A percentile compares a stretch with the other conserved stretches of the same genome.
These are phyloP conservation scores for Ochotona princeps DNA, from an alignment of 2,113 vertebrate genomes.

Conservation along the genomic window DNA sequence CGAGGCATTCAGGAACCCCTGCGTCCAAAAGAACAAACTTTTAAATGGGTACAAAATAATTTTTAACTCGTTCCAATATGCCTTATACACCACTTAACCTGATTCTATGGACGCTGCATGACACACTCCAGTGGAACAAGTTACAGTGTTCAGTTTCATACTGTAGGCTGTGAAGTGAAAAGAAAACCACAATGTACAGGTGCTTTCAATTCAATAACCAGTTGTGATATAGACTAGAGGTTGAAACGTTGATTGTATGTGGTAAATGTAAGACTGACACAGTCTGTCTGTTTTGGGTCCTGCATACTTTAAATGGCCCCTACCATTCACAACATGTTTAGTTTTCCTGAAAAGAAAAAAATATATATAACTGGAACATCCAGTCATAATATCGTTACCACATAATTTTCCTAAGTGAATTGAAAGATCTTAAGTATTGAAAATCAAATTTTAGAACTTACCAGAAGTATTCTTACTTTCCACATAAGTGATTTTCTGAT, in stretches of 20 bases:
- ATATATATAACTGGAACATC: conserved; percentile 33
- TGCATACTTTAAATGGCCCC: conserved; percentile 88
- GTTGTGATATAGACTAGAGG: conserved; percentile 89
- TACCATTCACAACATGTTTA: conserved; percentile 82
- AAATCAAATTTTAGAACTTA: conserved; percentile 67
- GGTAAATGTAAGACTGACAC: conserved; percentile 91
- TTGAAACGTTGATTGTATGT: conserved; percentile 90
- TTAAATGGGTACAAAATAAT: conserved; percentile 90
- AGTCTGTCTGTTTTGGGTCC: conserved; percentile 89
- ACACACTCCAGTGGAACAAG: conserved; percentile 89
- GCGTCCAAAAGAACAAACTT: conserved; percentile 90
- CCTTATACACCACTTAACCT: conserved; percentile 96
- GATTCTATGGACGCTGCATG: conserved; percentile 93
- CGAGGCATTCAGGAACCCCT: conserved; percentile 92
- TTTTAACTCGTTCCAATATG: conserved; percentile 98
- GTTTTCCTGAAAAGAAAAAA: conserved; percentile 23
- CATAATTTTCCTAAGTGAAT: conserved; percentile 47
- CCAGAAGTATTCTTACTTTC: conserved; percentile 72
- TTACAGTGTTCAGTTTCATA: conserved; percentile 89
- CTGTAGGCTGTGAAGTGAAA: conserved; percentile 90
- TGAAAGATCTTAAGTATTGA: conserved; percentile 55
- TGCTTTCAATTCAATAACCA: conserved; percentile 90
- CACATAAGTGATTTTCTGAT: conserved; percentile 65
- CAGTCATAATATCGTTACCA: conserved; percentile 24
- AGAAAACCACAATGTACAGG: conserved; percentile 89